Conservation (phyloP, 2,113 vertebrate genomes). For the Scatophagus argus region DNA sequence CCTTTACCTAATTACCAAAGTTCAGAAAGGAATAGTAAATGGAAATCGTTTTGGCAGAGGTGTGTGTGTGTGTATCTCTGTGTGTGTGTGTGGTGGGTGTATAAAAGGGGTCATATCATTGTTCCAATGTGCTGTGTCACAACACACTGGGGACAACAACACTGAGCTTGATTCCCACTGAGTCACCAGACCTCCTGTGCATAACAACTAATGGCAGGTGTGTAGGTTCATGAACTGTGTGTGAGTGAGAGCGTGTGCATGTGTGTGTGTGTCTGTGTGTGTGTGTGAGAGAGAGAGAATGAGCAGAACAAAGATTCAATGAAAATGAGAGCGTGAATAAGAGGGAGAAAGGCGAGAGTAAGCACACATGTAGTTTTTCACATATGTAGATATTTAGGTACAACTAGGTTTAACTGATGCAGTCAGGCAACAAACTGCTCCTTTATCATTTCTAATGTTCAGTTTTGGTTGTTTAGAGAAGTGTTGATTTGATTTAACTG, state of each 20-base stretch:
- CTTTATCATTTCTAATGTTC: no score
- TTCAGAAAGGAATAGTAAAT: conserved; percentile 10
- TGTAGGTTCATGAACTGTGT: conserved; percentile 2
- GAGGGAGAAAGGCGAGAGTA: no score
- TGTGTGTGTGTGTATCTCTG: background rate
- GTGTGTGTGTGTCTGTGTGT: background rate
- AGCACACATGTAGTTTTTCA: background rate
- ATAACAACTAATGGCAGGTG: conserved; percentile 30
- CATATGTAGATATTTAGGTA: no score
- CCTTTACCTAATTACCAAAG: conserved; percentile 4
- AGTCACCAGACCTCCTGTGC: conserved; percentile 36
- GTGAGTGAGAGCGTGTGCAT: conserved; percentile 8
- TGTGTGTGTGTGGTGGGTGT: conserved; percentile 32
- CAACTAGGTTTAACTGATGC: no score
- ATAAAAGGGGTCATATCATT: conserved; percentile 14
- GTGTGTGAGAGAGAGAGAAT: conserved; percentile 6
- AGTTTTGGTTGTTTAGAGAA: no score
- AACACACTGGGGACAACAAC: conserved; percentile 40
- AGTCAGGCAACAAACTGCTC: no score
- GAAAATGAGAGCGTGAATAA: conserved; percentile 14
- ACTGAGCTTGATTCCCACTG: conserved; percentile 52
- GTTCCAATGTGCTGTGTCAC: conserved; percentile 57
- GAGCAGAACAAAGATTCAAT: conserved; percentile 11
- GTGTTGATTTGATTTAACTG: no score
- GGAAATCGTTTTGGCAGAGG: conserved; percentile 19